Evolutionary conservation across 2,797 vertebrate genomes (phyloP), one percentile per base, ranked within the genome.

Genomic region (Paratrypauchen microcephalus): DNA sequence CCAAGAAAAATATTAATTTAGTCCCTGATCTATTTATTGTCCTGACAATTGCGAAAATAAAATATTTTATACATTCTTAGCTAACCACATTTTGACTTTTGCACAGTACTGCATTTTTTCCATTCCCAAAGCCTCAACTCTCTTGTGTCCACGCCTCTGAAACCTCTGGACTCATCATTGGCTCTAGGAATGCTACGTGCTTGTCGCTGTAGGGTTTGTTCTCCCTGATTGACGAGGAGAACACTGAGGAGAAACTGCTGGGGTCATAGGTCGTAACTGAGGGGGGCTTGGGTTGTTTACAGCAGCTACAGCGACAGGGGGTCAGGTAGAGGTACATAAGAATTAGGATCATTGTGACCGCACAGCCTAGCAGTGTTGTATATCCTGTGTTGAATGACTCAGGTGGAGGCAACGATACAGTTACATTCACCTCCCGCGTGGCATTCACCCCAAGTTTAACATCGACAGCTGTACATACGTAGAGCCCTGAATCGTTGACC

Each of bases 251-350:
- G 50, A 95, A 90, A 8, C 88, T 91, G 0, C 91, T 93, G 75
- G 90, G 92, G 71, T 96, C 93, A 55, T 93, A 95, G 47, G 89
- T 87, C 6, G 89, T 91, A 0, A 80, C 75, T 0, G 36, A 79
- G 2, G 80, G 74, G 30, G 83, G 79, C 56, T 76, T 78, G 0
- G 94, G 84, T 50, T 82, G 93, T 83, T 91, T 94, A 76, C 95
- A 95, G 83, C 87, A 92, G 88, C 92, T 93, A 79, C 89, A 94
- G 47, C 66, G 91, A 74, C 97, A 99, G 0, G 97, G 97, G 0
- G 96, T 97, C 54, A 95, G 84, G 69, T 94, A 99, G 78, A 99
- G 82, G 83, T 99, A 99, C 3, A 97, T 76, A 39, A 98, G 87
- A 77, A 99, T 95, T 2, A 95, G 83, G 61, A 94, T 73, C 76